A percentile compares a stretch with the other conserved stretches of the same genome.
Evolutionary conservation across 2,888 invertebrate species (phyloP).

Genomic region (Coronaproctus castanopsis): DNA sequence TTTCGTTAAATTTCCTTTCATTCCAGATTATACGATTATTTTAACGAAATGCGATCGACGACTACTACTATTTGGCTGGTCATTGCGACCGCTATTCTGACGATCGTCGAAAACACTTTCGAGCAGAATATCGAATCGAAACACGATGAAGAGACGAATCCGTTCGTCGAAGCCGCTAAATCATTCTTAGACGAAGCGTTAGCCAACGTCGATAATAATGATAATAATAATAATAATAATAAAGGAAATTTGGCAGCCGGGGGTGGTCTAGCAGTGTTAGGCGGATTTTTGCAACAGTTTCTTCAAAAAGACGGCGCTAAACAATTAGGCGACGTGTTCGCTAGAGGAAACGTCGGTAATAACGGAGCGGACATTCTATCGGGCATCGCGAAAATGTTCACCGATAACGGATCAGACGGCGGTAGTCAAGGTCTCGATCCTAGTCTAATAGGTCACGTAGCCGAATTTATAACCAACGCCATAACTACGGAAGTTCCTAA

Average conservation of each 20-base stretch:
- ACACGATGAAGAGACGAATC: slow-evolving; percentile 36
- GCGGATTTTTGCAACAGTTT: slow-evolving; percentile 42
- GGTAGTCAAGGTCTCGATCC: slow-evolving; percentile 25
- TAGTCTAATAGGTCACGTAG: slow-evolving; percentile 36
- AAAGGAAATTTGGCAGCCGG: slow-evolving; percentile 25
- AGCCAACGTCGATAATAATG: too few relatives aligned
- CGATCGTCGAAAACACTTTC: too few relatives aligned
- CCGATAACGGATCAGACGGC: slow-evolving; percentile 12
- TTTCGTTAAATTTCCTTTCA: too few relatives aligned
- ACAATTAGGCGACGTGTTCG: slow-evolving; percentile 27
- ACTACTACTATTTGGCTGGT: too few relatives aligned
- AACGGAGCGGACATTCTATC: slow-evolving; percentile 10
- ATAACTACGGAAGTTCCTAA: slow-evolving; percentile 14
- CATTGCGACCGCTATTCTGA: too few relatives aligned
- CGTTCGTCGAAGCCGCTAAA: slow-evolving; percentile 46
- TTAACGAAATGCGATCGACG: too few relatives aligned
- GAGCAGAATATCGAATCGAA: too few relatives aligned
- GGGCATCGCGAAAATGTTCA: slow-evolving; percentile 9
- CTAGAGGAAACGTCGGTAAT: slow-evolving; percentile 16
- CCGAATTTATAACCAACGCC: slow-evolving; percentile 31
- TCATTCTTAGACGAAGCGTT: slow-evolving; percentile 42
- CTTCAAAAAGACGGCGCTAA: slow-evolving; percentile 46
- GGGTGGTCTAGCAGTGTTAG: slow-evolving; percentile 32
- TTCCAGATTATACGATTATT: too few relatives aligned
- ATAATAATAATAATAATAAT: slow-evolving; percentile 19